Evolutionary conservation across 2,888 invertebrate species (phyloP), one percentile per base, ranked within the genome.

Genomic region (Megamerina dolium): DNA sequence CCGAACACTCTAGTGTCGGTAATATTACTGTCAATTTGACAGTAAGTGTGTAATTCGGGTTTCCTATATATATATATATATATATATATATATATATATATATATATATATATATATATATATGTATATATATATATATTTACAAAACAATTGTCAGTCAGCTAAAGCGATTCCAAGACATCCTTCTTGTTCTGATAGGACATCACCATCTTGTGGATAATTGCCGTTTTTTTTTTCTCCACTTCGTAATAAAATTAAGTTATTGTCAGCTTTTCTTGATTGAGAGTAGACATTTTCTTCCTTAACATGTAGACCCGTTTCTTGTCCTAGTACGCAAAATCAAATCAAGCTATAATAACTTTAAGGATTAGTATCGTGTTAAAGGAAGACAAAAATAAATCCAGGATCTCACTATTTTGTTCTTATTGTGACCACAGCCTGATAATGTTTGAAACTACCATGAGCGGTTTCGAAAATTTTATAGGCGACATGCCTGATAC

Each of bases 281-380:
- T 32, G 8, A 52, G 37, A 19, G 42, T 49, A 10, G 47, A 37
- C 34, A 50, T 37, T 20, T 49, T 46, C 16, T 49, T 45, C 14
- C 45, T 49, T 10, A 43, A 41, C 3, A 49, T 26, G 26, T 49
- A 45, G 4, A 45, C 21, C 2, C 43, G 51, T 23, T 45, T 41
- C 18, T 48, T 52, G 23, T 52, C 51, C 1, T 44, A 36, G 16
- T 48, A 49, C 2, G 44, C 46, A 8, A 49, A 48, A 19, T 49
- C 52, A 1, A 49, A 20, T 10, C 49, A 19, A 0, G 44, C 29
- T 17, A 49, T 49, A n/a, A 49, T 46, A 2, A 44, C 48, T 19
- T 44, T 46, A 23, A 48, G 46, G 31, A 49, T 48, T 3, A 40
- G 20, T 0, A 48, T 43, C 1, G 48, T 48, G 13, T 49, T 51